These are phyloP conservation scores for Stenichneumon culpator DNA, from an alignment of 2,888 invertebrate species.

Conservation along the genomic window DNA sequence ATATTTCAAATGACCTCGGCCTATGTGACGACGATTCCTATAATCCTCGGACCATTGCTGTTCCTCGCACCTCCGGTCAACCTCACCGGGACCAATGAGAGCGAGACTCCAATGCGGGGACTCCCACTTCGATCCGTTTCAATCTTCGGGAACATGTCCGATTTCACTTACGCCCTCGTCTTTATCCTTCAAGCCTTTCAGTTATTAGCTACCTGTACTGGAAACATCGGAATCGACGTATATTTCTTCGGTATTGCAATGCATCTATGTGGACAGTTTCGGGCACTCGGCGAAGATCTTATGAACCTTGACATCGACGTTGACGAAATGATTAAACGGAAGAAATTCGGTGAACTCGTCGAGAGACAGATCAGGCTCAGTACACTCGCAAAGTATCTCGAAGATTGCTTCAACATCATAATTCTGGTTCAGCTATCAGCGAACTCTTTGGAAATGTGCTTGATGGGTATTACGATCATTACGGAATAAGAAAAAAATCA, in stretches of 20 bases:
- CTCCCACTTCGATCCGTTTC: slow-evolving; percentile 63
- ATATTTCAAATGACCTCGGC: slow-evolving; percentile 62
- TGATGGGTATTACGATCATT: slow-evolving; percentile 50
- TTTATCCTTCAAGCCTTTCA: slow-evolving; percentile 63
- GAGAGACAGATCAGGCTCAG: slow-evolving; percentile 55
- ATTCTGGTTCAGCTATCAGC: slow-evolving; percentile 60
- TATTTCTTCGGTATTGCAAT: slow-evolving; percentile 63
- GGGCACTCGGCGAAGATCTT: slow-evolving; percentile 48
- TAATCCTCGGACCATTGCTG: slow-evolving; percentile 53
- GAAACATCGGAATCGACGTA: slow-evolving; percentile 62
- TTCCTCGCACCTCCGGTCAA: slow-evolving; percentile 41
- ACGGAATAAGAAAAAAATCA: neutral
- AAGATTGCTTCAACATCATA: slow-evolving; percentile 65
- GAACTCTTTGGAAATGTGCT: slow-evolving; percentile 61
- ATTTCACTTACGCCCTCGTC: slow-evolving; percentile 48
- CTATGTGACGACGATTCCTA: slow-evolving; percentile 50
- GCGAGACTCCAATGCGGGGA: slow-evolving; percentile 12
- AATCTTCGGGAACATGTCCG: slow-evolving; percentile 47
- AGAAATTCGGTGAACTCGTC: slow-evolving; percentile 37
- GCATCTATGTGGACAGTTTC: slow-evolving; percentile 66
- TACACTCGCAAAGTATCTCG: slow-evolving; percentile 56
- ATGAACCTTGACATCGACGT: slow-evolving; percentile 28
- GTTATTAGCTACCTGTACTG: slow-evolving; percentile 63
- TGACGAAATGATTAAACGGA: slow-evolving; percentile 9
- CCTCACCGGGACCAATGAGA: slow-evolving; percentile 5